phyloP scores from a whole-genome alignment of 2,888 invertebrate species.

The Chelonus formosanus region DNA sequence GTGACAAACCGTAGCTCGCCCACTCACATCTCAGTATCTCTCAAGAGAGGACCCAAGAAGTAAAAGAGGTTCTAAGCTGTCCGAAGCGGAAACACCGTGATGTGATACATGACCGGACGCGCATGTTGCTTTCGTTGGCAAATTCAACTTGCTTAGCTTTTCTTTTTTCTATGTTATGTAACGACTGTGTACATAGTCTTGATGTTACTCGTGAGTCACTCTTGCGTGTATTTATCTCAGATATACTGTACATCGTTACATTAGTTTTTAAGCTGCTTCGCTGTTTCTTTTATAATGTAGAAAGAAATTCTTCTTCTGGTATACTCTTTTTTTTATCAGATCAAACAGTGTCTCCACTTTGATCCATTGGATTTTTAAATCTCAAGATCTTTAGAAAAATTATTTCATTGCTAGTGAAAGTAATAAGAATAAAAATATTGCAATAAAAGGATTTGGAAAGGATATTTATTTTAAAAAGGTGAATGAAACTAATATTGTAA shows the following conservation, averaged over 20 bases:
- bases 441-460: too few species aligned
- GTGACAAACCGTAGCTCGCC: constrained; percentile 51
- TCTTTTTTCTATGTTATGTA: neutral
- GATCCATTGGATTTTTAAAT: too few species aligned
- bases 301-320: too few species aligned
- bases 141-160: constrained; percentile 17
- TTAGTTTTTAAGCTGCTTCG: too few species aligned
- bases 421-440: too few species aligned
- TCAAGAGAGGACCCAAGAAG: constrained; percentile 17
- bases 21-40: constrained; percentile 34
- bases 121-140: constrained; percentile 17
- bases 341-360: too few species aligned
- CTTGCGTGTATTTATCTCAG: neutral
- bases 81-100: constrained; percentile 18
- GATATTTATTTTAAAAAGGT: too few species aligned
- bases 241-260: neutral
- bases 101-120: constrained; percentile 25
- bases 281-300: too few species aligned
- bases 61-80: constrained; percentile 7
- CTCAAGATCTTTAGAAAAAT: too few species aligned
- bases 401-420: too few species aligned
- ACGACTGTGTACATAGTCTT: constrained; percentile 7
- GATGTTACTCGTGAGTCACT: constrained; percentile 2
- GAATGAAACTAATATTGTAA: too few species aligned
- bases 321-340: too few species aligned